Evolutionary conservation across 2,113 vertebrate genomes (phyloP), one percentile per base, ranked within the genome.

Genomic region (Electrona antarctica): DNA sequence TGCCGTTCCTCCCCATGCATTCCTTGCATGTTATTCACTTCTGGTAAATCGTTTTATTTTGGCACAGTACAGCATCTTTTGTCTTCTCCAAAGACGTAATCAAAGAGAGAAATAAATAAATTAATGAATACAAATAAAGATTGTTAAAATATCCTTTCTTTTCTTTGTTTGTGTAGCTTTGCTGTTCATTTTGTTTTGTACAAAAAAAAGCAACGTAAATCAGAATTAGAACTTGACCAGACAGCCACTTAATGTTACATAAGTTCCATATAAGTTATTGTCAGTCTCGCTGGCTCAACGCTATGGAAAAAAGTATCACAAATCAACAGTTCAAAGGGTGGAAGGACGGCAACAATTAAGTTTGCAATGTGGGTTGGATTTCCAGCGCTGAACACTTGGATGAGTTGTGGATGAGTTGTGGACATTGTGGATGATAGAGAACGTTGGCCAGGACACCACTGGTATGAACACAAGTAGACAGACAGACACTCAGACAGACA

Each of bases 241-340:
- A 60, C 28, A 12, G 54, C 79, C 64, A 69, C 9, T 14, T 41
- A 52, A 55, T 46, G 65, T 91, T 88, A 80, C 70, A 81, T 80
- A 90, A 91, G 33, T 41, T 41, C 5, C 33, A 41, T 71, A 41
- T 75, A 87, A 89, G 57, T 88, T 87, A 83, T 76, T 79, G 77
- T 81, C 71, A 41, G 65, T 12, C 12, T 12, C 15, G 55, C 64
- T 83, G 81, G 73, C 70, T 82, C 56, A 56, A 59, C 14, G 67
- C 59, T 5, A 41, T 1, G 51, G 73, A 82, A 76, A 82, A 74
- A 74, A 71, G 64, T 9, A 50, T 21, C 76, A 85, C 71, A 91
- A 90, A 90, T 90, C 85, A 90, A 71, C 7, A 82, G 71, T 83
- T 89, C 82, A 86, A 90, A 83, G 82, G 47, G 73, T 57, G 68